Conservation (phyloP, 2,113 vertebrate genomes). For the Trichomycterus rosablanca region DNA sequence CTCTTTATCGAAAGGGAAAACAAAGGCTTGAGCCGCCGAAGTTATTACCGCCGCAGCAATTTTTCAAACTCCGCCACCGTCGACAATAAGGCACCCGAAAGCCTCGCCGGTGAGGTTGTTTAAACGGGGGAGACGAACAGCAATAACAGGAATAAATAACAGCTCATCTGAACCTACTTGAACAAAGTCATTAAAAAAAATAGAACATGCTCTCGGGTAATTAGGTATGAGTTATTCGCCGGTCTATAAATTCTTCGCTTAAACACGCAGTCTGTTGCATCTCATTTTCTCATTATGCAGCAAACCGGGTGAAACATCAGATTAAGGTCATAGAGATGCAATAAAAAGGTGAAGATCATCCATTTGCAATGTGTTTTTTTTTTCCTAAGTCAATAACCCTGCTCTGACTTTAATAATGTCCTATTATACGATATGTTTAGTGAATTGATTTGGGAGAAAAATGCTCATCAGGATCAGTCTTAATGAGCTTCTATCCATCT, state of each 20-base stretch:
- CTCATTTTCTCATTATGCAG: conserved; percentile 53
- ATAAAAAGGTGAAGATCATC: conserved; percentile 42
- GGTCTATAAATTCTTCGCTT: conserved; percentile 22
- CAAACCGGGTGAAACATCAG: conserved; percentile 46
- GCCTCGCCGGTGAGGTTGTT: conserved; percentile 85
- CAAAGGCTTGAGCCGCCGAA: conserved; percentile 94
- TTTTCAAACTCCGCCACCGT: conserved; percentile 73
- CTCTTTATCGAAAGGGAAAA: conserved; percentile 99
- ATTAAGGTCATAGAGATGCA: conserved; percentile 33
- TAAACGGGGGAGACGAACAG: conserved; percentile 79
- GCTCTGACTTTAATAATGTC: conserved; percentile 68
- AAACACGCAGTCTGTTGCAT: conserved; percentile 44
- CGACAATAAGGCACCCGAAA: conserved; percentile 71
- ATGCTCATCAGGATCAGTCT: conserved; percentile 60
- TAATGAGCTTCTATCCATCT: conserved; percentile 72
- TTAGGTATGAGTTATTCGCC: conserved; percentile 37
- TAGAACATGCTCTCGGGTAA: conserved; percentile 37
- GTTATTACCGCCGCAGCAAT: conserved; percentile 95
- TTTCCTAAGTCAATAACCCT: conserved; percentile 54
- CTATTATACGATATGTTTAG: conserved; percentile 72
- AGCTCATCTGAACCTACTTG: conserved; percentile 37
- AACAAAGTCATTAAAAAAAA: conserved; percentile 38
- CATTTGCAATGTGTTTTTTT: conserved; percentile 48
- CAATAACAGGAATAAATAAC: conserved; percentile 83
- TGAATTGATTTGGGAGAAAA: conserved; percentile 71